Conservation (phyloP, 1,140 invertebrate species). For the Hypsibius dujardini region DNA sequence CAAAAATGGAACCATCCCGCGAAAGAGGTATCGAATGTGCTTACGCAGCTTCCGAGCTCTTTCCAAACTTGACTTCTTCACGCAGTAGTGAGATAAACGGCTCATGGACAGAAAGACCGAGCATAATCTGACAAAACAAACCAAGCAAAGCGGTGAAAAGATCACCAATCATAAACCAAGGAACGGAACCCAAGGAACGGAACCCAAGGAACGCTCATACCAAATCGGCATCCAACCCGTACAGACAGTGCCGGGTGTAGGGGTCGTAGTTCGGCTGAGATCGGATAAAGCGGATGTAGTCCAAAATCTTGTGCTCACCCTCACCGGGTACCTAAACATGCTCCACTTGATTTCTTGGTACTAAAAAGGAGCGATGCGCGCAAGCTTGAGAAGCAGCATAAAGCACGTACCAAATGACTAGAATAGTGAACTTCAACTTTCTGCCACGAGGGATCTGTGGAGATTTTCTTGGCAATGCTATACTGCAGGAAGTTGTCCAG, state of each 20-base stretch:
- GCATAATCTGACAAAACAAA: slow-evolving; percentile 47
- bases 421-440: slow-evolving; percentile 37
- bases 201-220: slow-evolving; percentile 27
- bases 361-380: no score
- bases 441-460: slow-evolving; percentile 61
- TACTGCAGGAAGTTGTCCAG: slow-evolving; percentile 66
- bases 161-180: no score
- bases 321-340: slow-evolving; percentile 88
- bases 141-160: slow-evolving; percentile 1
- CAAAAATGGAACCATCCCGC: no score
- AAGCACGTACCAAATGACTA: slow-evolving; percentile 18
- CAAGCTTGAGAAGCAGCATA: no score
- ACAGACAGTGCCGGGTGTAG: slow-evolving; percentile 78
- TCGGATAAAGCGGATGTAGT: slow-evolving; percentile 74
- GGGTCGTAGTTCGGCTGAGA: slow-evolving; percentile 61
- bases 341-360: no score
- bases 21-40: no score
- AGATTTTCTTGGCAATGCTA: slow-evolving; percentile 71
- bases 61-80: slow-evolving; percentile 54
- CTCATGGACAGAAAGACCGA: slow-evolving; percentile 79
- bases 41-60: neutral
- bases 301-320: slow-evolving; percentile 97
- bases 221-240: slow-evolving; percentile 86
- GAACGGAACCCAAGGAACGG: no score
- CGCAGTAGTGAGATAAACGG: slow-evolving; percentile 75